Evolutionary conservation across 2,113 vertebrate species (phyloP), one percentile per base, ranked within the genome.

Genomic region (Nansenia antarctica): DNA sequence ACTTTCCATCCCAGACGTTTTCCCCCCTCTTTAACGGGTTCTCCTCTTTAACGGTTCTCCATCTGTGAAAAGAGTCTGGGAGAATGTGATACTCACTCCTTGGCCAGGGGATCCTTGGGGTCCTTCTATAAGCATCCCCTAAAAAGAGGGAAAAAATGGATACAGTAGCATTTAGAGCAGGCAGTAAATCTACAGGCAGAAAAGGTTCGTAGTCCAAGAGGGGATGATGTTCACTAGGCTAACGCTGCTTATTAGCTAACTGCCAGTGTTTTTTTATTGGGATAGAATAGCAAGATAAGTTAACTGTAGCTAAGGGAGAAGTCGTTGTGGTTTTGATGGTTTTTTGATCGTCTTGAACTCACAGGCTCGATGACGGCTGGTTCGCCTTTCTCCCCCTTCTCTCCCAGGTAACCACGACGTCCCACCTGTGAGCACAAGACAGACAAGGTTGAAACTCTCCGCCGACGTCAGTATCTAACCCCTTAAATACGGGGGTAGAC

Each of bases 81-180:
- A 63, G 70, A 76, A 90, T 69, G 79, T 88, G 78, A 91, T 90
- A 93, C 96, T 92, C 93, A 99, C 98, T 70, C 89, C 90, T 66
- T 94, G 94, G 87, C 98, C 98, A 72, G 94, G 92, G 81, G 93
- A 90, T 85, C 98, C 97, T 9, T 93, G 94, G 65, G 95, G 93
- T 85, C 98, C 98, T 92, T 99, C 96, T 77, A 99, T 88, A 78
- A 99, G 93, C 98, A 99, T 99, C 32, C 97, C 97, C 97, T 99
- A 75, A 72, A 90, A 90, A 45, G 37, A 81, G 62, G 37, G 58
- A 75, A 85, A 84, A 79, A 68, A 70, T 78, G 60, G 76, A 86
- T 80, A 86, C 74, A 87, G 86, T 86, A 85, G 87, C 87, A 80
- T 87, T 89, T 39, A 77, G 72, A 45, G 58, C 29, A 70, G 80